phyloP scores from a whole-genome alignment of 1,140 invertebrate species.

The Maconellicoccus hirsutus region DNA sequence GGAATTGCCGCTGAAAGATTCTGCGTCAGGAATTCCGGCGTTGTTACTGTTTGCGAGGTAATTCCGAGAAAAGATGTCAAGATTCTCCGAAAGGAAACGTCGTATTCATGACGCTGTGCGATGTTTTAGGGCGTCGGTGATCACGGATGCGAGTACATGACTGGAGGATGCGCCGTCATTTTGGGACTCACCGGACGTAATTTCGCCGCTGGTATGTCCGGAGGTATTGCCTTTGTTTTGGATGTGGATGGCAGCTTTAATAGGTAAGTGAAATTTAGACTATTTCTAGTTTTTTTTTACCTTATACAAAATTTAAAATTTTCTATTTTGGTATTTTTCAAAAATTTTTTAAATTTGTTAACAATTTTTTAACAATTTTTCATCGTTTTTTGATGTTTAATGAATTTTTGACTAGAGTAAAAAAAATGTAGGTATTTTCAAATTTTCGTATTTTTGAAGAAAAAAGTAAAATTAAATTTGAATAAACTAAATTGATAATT shows the following conservation, averaged over 20 bases:
- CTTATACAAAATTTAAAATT: not conserved
- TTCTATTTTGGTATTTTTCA: not conserved
- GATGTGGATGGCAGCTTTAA: slow-evolving; percentile 76
- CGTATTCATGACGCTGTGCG: slow-evolving; percentile 11
- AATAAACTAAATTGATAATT: no score
- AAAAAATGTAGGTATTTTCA: no score
- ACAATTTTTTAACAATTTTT: not conserved
- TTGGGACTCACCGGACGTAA: slow-evolving; percentile 90
- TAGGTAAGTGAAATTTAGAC: no score
- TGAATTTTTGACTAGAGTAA: no score
- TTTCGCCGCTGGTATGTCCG: slow-evolving; percentile 97
- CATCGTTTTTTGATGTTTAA: not conserved
- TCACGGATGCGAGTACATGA: slow-evolving; percentile 99
- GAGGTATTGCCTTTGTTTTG: slow-evolving; percentile 91
- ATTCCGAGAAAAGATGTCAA: not conserved
- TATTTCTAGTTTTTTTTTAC: no score
- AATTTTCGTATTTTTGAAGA: no score
- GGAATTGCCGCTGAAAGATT: slow-evolving; percentile 96
- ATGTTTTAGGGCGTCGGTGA: slow-evolving; percentile 83
- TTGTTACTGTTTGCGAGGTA: slow-evolving; percentile 71
- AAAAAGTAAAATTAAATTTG: no score
- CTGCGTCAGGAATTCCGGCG: slow-evolving; percentile 95
- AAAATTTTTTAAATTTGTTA: not conserved
- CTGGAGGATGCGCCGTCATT: slow-evolving; percentile 81
- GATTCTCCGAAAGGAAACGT: no score